Conservation (phyloP, 2,797 vertebrate species). For the Melanotaenia maccullochi region DNA sequence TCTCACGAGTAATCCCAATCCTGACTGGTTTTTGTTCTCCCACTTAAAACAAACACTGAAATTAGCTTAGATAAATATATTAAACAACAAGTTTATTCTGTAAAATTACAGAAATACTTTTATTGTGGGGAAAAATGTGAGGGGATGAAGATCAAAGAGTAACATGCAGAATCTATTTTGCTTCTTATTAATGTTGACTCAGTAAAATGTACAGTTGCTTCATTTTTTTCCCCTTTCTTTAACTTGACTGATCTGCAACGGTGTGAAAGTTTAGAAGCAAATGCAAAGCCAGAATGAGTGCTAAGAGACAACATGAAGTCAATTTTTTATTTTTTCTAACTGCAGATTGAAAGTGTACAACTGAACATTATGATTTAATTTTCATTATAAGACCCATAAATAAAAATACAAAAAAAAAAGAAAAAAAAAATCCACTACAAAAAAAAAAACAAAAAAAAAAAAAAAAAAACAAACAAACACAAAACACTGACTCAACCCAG, state of each 20-base stretch:
- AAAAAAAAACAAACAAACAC: no score
- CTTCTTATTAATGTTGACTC: not conserved
- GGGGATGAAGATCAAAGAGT: not conserved
- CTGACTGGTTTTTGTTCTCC: no score
- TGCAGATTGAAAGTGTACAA: constrained; percentile 99
- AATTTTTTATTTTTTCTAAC: constrained; percentile 91
- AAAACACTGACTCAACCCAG: no score
- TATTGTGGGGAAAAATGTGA: not conserved
- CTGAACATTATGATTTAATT: constrained; percentile 90
- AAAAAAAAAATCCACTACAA: no score
- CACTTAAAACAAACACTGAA: not conserved
- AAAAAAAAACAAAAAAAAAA: constrained; percentile 74
- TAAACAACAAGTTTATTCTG: not conserved
- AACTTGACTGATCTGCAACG: not conserved
- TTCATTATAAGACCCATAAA: constrained; percentile 99
- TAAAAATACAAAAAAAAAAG: constrained; percentile 93
- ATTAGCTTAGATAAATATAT: no score
- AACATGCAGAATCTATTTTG: not conserved
- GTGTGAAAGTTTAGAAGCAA: constrained; percentile 6
- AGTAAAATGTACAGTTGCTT: no score
- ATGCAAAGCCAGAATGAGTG: constrained; percentile 44
- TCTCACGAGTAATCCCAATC: no score
- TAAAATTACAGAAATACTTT: not conserved
- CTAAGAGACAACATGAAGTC: constrained; percentile 88
- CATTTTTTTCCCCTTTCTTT: no score